Evolutionary conservation across 2,888 invertebrate genomes (phyloP).

Genomic region (Aelia acuminata): DNA sequence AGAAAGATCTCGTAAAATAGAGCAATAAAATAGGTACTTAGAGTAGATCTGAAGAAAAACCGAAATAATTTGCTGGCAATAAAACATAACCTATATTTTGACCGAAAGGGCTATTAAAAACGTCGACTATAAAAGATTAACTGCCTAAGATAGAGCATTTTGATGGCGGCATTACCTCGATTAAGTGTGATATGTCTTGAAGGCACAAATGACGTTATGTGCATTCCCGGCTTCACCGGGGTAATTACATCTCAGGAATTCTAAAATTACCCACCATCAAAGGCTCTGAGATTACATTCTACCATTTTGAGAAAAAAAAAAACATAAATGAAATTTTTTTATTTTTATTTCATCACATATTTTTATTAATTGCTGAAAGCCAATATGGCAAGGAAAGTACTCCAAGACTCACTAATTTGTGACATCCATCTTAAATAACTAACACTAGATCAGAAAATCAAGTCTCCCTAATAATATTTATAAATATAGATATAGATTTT

Average conservation of each 20-base stretch:
- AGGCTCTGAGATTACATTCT: not conserved
- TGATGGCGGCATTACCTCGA: not conserved
- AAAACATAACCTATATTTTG: not conserved
- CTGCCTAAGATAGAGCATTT: not conserved
- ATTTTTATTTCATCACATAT: not conserved
- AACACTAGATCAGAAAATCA: not conserved
- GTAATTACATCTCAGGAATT: constrained; percentile 43
- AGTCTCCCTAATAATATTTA: not conserved
- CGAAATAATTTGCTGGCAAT: not conserved
- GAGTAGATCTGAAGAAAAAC: not conserved
- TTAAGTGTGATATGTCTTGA: constrained; percentile 18
- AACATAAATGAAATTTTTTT: not conserved
- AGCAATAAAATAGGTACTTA: too few relatives aligned
- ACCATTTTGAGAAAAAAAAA: not conserved
- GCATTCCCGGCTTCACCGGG: not conserved
- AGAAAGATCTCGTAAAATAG: too few relatives aligned
- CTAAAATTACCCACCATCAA: not conserved
- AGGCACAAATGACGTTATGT: not conserved
- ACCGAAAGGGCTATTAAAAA: not conserved
- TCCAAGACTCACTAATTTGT: not conserved
- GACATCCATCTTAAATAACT: not conserved
- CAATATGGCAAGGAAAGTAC: not conserved
- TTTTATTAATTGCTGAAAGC: not conserved
- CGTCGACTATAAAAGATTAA: not conserved
- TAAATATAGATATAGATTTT: too few relatives aligned